Base-by-base conservation (phyloP, 30 jellyfish, hydroid and myxozoan genomes). In the Turritopsis rubra region DNA sequence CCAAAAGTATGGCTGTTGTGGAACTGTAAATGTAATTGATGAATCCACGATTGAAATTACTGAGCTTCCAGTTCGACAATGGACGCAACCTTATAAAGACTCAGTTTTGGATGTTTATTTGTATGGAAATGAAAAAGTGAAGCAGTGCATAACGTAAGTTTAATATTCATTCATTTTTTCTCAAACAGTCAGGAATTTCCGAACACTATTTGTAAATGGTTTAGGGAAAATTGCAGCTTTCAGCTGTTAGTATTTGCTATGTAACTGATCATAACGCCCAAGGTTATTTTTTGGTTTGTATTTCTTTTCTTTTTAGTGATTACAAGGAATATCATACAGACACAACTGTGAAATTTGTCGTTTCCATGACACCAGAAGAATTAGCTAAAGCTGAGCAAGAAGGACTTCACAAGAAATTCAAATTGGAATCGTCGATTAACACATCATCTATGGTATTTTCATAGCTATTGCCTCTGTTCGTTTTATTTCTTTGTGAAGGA, bases 21-120 rank as follows among this genome's bases (percentile, higher is more conserved):
- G 99, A 0, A 24, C 72, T 0, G 74, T 65, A 41, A 66, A 88
- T 22, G 87, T 88, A 25, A 79, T 90, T 31, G 97, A 90, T 80
- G 94, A 87, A 7, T 65, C 73, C 16, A 87, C 96, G 16, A 53
- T 95, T 25, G 96, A 81, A 79, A 95, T 95, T 21, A 79, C 98
- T 18, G 99, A 95, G 52, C 80, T 95, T 85, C 99, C 99, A 4
- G 80, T 95, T 53, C 87, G 91, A 31, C 84, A 96, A 27, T 95
- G 99, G 99, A 95, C 99, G 16, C 88, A 96, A 26, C 29, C 89
- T 29, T 95, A 95, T 81, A 95, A 95, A 66, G 99, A 95, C 41
- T 16, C 86, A 21, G 96, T 90, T 24, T 76, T 95, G 17, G 97
- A 95, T 65, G 84, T 88, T 0, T 87, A 65, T 53, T 80, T 89